Percentiles rank a stretch among this genome's conserved stretches.
phyloP scores from a whole-genome alignment of 2,113 vertebrate genomes.

The Andinoacara biseriatus region DNA sequence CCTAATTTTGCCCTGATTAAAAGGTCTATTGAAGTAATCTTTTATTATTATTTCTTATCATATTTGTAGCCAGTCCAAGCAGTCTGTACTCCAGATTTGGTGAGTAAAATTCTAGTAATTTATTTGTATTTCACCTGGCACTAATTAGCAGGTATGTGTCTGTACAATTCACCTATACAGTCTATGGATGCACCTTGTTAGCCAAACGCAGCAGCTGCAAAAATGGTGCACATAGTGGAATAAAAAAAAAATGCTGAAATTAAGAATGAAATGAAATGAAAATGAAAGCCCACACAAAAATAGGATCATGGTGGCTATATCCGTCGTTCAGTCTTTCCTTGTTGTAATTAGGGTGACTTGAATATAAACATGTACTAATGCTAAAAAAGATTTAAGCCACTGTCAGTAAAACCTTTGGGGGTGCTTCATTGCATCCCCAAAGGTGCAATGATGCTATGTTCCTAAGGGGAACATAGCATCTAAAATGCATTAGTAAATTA shows the following conservation, averaged over 20 bases:
- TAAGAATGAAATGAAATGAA: too few species aligned
- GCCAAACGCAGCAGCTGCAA: background rate
- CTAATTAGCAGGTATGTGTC: background rate
- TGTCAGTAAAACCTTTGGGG: background rate
- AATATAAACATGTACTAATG: background rate
- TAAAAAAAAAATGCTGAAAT: too few species aligned
- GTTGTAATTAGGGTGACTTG: background rate
- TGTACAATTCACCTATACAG: background rate
- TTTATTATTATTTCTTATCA: background rate
- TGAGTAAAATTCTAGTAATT: background rate
- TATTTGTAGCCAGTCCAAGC: background rate
- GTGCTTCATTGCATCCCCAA: background rate
- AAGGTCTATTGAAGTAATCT: background rate
- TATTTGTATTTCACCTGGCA: background rate
- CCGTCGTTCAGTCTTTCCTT: too few species aligned
- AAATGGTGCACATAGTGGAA: too few species aligned
- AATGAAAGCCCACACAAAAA: too few species aligned
- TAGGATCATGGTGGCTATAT: too few species aligned
- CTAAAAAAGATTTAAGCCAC: background rate
- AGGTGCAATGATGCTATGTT: too few species aligned
- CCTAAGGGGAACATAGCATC: background rate
- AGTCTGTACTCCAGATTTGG: background rate
- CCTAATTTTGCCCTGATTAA: background rate
- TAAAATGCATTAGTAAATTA: background rate
- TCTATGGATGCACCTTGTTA: background rate